Conservation (phyloP, 1,140 invertebrate species). For the Pseudobourletiella spinata region DNA sequence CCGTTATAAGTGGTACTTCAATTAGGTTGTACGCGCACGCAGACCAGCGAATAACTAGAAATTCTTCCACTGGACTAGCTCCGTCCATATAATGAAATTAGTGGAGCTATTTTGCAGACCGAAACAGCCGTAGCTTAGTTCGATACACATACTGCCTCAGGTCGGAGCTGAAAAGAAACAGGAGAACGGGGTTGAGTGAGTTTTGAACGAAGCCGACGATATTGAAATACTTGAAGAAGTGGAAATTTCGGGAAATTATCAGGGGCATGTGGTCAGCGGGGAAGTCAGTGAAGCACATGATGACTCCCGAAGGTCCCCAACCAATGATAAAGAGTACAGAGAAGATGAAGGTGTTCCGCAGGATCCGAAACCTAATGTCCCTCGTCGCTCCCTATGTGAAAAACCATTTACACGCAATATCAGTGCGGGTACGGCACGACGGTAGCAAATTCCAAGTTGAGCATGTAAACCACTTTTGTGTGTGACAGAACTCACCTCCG, state of each 20-base stretch:
- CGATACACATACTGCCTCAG: background rate
- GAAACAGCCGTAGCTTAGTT: too few species aligned
- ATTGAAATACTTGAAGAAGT: slow-evolving; percentile 8
- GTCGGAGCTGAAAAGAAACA: background rate
- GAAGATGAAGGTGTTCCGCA: background rate
- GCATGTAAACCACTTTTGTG: background rate
- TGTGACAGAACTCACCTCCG: background rate
- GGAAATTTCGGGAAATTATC: background rate
- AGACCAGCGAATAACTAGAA: too few species aligned
- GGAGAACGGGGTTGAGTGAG: background rate
- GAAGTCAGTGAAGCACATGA: background rate
- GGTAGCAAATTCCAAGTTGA: background rate
- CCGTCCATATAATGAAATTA: too few species aligned
- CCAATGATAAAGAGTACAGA: background rate
- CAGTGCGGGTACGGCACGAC: background rate
- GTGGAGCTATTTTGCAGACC: too few species aligned
- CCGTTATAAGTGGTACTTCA: too few species aligned
- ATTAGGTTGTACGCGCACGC: too few species aligned
- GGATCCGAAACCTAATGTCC: background rate
- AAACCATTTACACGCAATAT: background rate
- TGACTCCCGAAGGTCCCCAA: background rate
- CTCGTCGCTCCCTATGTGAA: too few species aligned
- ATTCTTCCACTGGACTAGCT: too few species aligned
- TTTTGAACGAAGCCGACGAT: background rate
- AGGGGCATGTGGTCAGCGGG: background rate